phyloP scores from a whole-genome alignment of 2,888 invertebrate genomes.

The Cinara cedri region DNA sequence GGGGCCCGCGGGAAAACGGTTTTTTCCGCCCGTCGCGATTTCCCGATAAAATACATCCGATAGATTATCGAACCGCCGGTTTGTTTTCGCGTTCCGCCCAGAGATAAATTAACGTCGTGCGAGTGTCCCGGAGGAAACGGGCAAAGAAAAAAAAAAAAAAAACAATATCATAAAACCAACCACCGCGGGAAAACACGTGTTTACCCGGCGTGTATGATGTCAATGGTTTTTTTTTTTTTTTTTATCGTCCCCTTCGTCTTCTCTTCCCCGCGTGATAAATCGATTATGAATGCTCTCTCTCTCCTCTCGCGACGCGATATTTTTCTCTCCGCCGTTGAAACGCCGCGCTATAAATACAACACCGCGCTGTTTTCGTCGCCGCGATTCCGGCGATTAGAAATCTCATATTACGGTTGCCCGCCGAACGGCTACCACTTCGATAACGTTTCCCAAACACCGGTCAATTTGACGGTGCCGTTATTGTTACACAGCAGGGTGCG shows the following conservation, averaged over 20 bases:
- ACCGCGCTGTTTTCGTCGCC: background rate
- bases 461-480: too few relatives aligned
- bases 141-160: background rate
- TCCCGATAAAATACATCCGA: too few relatives aligned
- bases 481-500: too few relatives aligned
- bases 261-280: conserved; percentile 29
- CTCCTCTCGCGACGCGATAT: background rate
- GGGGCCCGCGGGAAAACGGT: too few relatives aligned
- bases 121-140: too few relatives aligned
- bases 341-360: background rate
- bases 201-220: background rate
- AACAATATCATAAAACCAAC: too few relatives aligned
- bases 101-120: background rate
- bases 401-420: background rate
- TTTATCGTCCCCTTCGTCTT: too few relatives aligned
- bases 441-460: too few relatives aligned
- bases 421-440: background rate
- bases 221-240: conserved; percentile 2
- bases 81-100: background rate
- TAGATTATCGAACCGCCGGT: too few relatives aligned
- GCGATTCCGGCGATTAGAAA: conserved; percentile 22
- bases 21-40: too few relatives aligned
- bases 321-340: conserved; percentile 12
- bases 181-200: background rate
- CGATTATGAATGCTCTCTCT: conserved; percentile 44